These are phyloP conservation scores for Pachypsylla venusta DNA, from an alignment of 1,140 invertebrate species.

Conservation along the genomic window DNA sequence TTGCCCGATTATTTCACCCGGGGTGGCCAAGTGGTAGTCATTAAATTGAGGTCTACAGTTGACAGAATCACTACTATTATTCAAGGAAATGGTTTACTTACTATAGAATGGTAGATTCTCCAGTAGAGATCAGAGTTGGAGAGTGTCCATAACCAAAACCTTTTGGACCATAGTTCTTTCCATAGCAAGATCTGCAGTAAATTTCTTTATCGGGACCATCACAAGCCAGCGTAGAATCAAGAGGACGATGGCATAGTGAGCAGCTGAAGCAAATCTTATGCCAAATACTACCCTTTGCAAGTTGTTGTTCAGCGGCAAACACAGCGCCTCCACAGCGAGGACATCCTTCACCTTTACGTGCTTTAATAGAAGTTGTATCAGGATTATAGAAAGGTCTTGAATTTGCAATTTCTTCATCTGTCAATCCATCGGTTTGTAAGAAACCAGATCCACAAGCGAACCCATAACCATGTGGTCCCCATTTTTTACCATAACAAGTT, in stretches of 20 bases:
- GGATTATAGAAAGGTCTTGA: slow-evolving; percentile 61
- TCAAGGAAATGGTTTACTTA: slow-evolving; percentile 34
- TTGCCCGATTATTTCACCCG: no score
- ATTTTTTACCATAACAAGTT: slow-evolving; percentile 81
- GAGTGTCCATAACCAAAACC: slow-evolving; percentile 77
- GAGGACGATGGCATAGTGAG: slow-evolving; percentile 75
- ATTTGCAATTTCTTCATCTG: slow-evolving; percentile 63
- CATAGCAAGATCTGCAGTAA: slow-evolving; percentile 76
- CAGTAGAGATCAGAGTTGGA: slow-evolving; percentile 60
- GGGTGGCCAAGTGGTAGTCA: no score
- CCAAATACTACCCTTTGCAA: slow-evolving; percentile 87
- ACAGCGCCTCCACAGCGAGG: slow-evolving; percentile 83
- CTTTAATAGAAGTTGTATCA: slow-evolving; percentile 75
- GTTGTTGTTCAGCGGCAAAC: slow-evolving; percentile 84
- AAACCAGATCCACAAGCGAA: slow-evolving; percentile 90
- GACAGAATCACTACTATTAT: slow-evolving; percentile 10
- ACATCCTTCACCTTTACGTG: slow-evolving; percentile 73
- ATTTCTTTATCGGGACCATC: slow-evolving; percentile 79
- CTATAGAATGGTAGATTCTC: slow-evolving; percentile 53
- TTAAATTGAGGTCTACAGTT: neutral
- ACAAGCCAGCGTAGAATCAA: slow-evolving; percentile 82
- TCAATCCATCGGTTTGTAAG: slow-evolving; percentile 71
- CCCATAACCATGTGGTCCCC: slow-evolving; percentile 87
- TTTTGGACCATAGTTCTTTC: slow-evolving; percentile 77
- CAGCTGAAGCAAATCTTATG: slow-evolving; percentile 91